These are phyloP conservation scores for Cygnus atratus DNA, from an alignment of 2,113 vertebrate species.

Conservation along the genomic window DNA sequence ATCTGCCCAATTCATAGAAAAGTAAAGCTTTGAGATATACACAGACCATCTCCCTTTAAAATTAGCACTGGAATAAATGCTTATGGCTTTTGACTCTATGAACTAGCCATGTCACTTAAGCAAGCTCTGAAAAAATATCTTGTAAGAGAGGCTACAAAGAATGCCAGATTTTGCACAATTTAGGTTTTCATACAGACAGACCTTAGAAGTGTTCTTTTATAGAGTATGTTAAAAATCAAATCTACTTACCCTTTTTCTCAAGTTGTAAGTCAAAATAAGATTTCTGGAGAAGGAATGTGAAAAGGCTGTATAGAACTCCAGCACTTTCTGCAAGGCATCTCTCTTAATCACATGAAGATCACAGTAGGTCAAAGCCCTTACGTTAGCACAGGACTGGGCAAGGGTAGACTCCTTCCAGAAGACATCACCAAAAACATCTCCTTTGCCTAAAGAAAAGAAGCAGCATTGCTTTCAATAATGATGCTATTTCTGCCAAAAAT, in stretches of 20 bases:
- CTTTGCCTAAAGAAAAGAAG: conserved; percentile 83
- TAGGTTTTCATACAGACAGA: not conserved
- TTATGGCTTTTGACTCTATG: not conserved
- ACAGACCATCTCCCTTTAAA: not conserved
- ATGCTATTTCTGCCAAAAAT: not conserved
- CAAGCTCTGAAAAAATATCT: not conserved
- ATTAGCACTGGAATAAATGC: not conserved
- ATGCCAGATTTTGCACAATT: not conserved
- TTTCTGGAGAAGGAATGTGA: conserved; percentile 94
- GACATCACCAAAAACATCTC: conserved; percentile 96
- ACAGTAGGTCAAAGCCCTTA: conserved; percentile 94
- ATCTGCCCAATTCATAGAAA: not conserved
- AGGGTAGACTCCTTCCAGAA: conserved; percentile 96
- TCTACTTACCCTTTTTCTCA: conserved; percentile 90
- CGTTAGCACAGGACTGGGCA: conserved; percentile 94
- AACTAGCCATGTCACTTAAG: not conserved
- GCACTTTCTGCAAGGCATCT: conserved; percentile 93
- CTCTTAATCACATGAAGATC: conserved; percentile 96
- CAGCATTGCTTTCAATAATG: not conserved
- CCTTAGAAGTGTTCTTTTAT: not conserved
- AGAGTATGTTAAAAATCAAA: not conserved
- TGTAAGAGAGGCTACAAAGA: not conserved
- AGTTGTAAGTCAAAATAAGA: conserved; percentile 94
- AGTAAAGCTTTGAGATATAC: not conserved
- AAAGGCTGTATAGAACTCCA: conserved; percentile 95